These are phyloP conservation scores for Drosophila nebulosa DNA, from an alignment of 1,140 invertebrate species.

Conservation along the genomic window DNA sequence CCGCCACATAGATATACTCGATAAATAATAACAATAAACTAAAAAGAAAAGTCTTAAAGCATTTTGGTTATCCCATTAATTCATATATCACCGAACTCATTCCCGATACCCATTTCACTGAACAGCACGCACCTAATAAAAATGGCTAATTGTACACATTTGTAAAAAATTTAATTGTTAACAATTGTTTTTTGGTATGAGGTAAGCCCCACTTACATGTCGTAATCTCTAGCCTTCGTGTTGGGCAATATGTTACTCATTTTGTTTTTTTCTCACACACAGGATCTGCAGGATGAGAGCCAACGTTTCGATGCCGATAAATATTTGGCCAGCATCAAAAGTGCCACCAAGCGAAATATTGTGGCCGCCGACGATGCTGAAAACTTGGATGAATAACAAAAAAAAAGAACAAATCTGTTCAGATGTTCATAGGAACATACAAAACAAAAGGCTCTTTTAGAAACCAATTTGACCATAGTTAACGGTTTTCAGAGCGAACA, in stretches of 20 bases:
- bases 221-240: background rate
- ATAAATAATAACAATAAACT: conserved; percentile 23
- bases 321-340: conserved; percentile 72
- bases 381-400: conserved; percentile 58
- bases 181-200: conserved; percentile 11
- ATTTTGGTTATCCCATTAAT: conserved; percentile 38
- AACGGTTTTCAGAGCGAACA: background rate
- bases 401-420: background rate
- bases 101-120: conserved; percentile 11
- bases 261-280: conserved; percentile 29
- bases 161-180: conserved; percentile 3
- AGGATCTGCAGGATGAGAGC: conserved; percentile 78
- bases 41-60: conserved; percentile 10
- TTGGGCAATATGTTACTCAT: background rate
- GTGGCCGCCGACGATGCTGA: conserved; percentile 65
- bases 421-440: background rate
- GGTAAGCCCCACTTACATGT: background rate
- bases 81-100: background rate
- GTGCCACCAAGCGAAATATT: conserved; percentile 70
- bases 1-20: conserved; percentile 24
- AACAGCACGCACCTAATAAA: conserved; percentile 8
- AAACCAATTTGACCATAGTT: conserved; percentile 37
- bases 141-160: conserved; percentile 21
- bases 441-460: background rate
- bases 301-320: conserved; percentile 79